Percentiles rank a stretch among this genome's conserved stretches.
Conservation (phyloP, 2,888 invertebrate species). For the Diarsia dahlii region DNA sequence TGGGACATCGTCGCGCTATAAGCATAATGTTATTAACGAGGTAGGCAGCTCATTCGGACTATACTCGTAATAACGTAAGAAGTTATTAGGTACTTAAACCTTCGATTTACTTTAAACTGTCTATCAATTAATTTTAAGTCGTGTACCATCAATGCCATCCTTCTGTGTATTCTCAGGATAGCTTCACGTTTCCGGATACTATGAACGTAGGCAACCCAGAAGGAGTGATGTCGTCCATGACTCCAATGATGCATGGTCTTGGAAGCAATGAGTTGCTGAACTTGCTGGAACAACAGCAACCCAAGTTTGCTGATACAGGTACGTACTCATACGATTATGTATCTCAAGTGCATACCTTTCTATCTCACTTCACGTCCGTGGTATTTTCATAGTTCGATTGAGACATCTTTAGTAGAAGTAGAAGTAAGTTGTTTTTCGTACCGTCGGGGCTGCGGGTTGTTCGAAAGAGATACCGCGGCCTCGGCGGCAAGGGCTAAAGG, state of each 20-base stretch:
- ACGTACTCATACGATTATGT: background rate
- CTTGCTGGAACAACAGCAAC: conserved; percentile 79
- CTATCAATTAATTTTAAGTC: background rate
- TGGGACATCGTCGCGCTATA: background rate
- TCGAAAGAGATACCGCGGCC: too few species aligned
- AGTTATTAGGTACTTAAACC: background rate
- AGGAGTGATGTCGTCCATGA: conserved; percentile 77
- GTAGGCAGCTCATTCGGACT: background rate
- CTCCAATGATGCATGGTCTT: conserved; percentile 76
- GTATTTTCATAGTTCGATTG: background rate
- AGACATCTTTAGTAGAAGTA: background rate
- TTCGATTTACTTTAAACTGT: too few species aligned
- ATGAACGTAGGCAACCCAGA: conserved; percentile 66
- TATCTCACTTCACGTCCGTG: background rate
- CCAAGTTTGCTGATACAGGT: conserved; percentile 75
- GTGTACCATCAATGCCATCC: background rate
- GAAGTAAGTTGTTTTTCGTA: background rate
- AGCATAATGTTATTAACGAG: too few species aligned
- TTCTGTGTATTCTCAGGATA: conserved; percentile 71
- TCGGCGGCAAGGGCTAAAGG: too few species aligned
- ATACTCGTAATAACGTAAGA: background rate
- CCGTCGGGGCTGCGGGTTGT: too few species aligned
- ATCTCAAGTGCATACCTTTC: background rate
- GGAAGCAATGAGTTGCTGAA: conserved; percentile 74
- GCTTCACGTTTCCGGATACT: conserved; percentile 72